Percentiles rank a stretch among this genome's conserved stretches.
Conservation (phyloP, 2,888 invertebrate genomes). For the Heliconius erato region DNA sequence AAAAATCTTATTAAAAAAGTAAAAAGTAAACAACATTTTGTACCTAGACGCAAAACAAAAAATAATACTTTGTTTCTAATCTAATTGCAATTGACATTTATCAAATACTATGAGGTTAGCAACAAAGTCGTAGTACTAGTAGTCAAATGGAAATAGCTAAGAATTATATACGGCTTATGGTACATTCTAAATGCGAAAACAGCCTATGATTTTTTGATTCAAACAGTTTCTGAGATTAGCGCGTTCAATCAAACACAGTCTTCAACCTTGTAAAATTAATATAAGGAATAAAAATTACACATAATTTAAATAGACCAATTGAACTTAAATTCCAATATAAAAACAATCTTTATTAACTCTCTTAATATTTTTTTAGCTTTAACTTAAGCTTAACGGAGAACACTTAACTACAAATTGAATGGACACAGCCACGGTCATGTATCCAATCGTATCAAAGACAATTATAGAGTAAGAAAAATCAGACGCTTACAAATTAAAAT, state of each 20-base stretch:
- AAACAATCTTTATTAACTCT: neutral
- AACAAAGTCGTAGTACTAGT: too few species aligned
- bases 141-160: too few species aligned
- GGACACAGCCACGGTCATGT: conserved; percentile 46
- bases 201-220: neutral
- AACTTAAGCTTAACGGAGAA: conserved; percentile 34
- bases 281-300: neutral
- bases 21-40: too few species aligned
- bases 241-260: neutral
- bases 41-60: too few species aligned
- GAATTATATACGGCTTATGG: too few species aligned
- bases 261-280: neutral
- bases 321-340: neutral
- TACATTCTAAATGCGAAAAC: too few species aligned
- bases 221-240: neutral
- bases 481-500: conserved; percentile 7
- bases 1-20: too few species aligned
- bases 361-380: neutral
- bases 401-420: conserved; percentile 49
- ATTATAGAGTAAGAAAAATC: conserved; percentile 34
- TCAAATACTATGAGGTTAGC: too few species aligned
- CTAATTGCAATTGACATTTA: too few species aligned
- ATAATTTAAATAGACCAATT: neutral
- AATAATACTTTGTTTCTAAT: too few species aligned
- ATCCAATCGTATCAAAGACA: conserved; percentile 44